These are phyloP conservation scores for Hipparchia semele DNA, from an alignment of 2,888 invertebrate species.

Conservation along the genomic window DNA sequence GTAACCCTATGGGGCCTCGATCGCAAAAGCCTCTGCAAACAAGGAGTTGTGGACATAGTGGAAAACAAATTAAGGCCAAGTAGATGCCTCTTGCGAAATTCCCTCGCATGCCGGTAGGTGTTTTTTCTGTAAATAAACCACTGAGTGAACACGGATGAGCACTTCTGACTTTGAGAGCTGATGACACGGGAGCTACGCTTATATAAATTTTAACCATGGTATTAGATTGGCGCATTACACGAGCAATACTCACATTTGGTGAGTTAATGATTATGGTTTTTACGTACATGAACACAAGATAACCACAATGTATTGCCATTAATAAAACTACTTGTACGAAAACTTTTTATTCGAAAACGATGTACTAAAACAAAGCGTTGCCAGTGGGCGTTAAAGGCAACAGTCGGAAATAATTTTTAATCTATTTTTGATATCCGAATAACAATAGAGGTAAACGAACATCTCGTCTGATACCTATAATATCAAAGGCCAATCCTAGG, in stretches of 20 bases:
- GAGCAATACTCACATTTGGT: not conserved
- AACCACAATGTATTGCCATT: not conserved
- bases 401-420: slow-evolving; percentile 39
- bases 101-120: slow-evolving; percentile 71
- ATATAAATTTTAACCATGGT: slow-evolving; percentile 16
- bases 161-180: slow-evolving; percentile 69
- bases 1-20: slow-evolving; percentile 75
- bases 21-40: slow-evolving; percentile 68
- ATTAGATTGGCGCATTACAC: not conserved
- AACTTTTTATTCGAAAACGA: not conserved
- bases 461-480: slow-evolving; percentile 48
- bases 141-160: slow-evolving; percentile 66
- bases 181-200: slow-evolving; percentile 57
- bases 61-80: slow-evolving; percentile 66
- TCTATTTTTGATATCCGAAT: slow-evolving; percentile 45
- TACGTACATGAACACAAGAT: not conserved
- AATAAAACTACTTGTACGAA: not conserved
- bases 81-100: slow-evolving; percentile 69
- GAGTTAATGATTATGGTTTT: not conserved
- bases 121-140: slow-evolving; percentile 71
- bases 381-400: slow-evolving; percentile 42
- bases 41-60: slow-evolving; percentile 61
- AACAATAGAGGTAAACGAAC: slow-evolving; percentile 71
- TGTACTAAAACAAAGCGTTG: slow-evolving; percentile 15
- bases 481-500: slow-evolving; percentile 62